A percentile compares a stretch with the other conserved stretches of the same genome.
These are phyloP conservation scores for Pristionchus exspectatus DNA, from an alignment of 2,888 invertebrate genomes.

Conservation along the genomic window DNA sequence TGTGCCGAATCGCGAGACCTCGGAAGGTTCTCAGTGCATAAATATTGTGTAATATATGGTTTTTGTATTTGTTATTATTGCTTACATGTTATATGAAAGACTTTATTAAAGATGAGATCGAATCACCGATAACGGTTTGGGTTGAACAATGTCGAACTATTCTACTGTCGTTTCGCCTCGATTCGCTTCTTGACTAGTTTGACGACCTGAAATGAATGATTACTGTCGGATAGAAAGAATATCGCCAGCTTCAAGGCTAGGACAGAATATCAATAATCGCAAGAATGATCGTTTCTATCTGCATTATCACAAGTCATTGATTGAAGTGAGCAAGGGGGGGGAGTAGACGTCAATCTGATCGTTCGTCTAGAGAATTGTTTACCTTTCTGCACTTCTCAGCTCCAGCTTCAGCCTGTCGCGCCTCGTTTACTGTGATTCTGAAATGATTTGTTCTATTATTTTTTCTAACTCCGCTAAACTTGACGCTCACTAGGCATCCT, in stretches of 20 bases:
- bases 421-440: constrained; percentile 74
- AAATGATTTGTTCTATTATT: constrained; percentile 24
- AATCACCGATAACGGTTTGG: constrained; percentile 16
- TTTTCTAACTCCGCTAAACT: not conserved
- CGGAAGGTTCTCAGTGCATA: constrained; percentile 11
- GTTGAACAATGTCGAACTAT: not conserved
- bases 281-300: too few species aligned
- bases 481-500: too few species aligned
- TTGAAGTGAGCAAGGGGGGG: too few species aligned
- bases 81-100: not conserved
- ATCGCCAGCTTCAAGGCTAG: too few species aligned
- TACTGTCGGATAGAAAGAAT: not conserved
- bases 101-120: constrained; percentile 34
- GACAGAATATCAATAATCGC: too few species aligned
- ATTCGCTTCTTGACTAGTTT: constrained; percentile 66
- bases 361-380: constrained; percentile 16
- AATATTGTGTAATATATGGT: constrained; percentile 1
- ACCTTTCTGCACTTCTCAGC: constrained; percentile 77
- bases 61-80: not conserved
- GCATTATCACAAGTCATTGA: too few species aligned
- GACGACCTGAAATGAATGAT: constrained; percentile 57
- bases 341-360: too few species aligned
- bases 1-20: constrained; percentile 10
- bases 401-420: constrained; percentile 75
- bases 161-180: not conserved